Evolutionary conservation across 1,140 invertebrate species (phyloP), one percentile per base, ranked within the genome.

Genomic region (Lasioglossum baleicum): DNA sequence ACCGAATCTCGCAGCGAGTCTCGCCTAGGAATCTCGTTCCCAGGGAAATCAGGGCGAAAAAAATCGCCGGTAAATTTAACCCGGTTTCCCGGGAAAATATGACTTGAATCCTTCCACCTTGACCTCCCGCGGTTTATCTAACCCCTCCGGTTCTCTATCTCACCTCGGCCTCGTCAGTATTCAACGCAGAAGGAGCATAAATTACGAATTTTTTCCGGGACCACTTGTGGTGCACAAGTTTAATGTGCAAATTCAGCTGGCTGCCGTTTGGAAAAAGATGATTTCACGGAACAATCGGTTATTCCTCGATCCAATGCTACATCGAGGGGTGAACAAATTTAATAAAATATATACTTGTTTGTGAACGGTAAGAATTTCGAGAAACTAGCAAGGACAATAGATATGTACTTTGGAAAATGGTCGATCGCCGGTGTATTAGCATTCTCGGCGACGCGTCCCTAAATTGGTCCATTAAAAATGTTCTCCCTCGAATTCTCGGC

Each of bases 171-270:
- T 82, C 74, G 71, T 84, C 75, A 76, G 64, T 78, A 73, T 74
- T 82, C 75, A 70, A 75, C 83, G 35, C 61, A 67, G 70, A 70
- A 42, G 61, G 26, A 73, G 63, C 83, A 84, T 84, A 84, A 84
- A 84, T 84, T 84, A 75, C 31, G 51, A 69, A 76, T 76, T 84
- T 83, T 83, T 84, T 83, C 4, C 20, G 20, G 60, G 40, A 58
- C 31, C 56, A 11, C 42, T 44, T 44, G 7, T 11, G 42, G 7
- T n/a, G 26, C 11, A 51, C 17, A n/a, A 13, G 31, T 48, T 71
- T 44, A 72, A 31, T 48, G 58, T 60, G 56, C 69, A 72, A 68
- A 72, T 56, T 64, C 26, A 26, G 26, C 1, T 26, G 26, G 26
- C 1, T 26, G 26, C 26, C 26, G 1, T 77, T 42, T 63, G 65